A percentile compares a stretch with the other conserved stretches of the same genome.
phyloP scores from a whole-genome alignment of 1,140 invertebrate genomes.

The Aphidius ervi region DNA sequence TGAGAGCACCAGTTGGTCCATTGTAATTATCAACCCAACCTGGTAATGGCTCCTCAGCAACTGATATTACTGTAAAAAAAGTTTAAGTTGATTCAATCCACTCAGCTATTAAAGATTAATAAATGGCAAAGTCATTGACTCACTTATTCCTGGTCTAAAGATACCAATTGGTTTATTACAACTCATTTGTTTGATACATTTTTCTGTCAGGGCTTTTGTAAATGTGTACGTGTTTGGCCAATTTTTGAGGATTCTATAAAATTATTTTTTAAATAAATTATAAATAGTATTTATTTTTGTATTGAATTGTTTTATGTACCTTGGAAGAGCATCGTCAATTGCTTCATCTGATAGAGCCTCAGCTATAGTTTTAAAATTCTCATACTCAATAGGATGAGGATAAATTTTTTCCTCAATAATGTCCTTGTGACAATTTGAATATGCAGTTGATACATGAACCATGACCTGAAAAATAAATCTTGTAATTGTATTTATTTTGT shows the following conservation, averaged over 20 bases:
- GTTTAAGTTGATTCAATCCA: too few relatives aligned
- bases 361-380: slow-evolving; percentile 56
- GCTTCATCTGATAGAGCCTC: slow-evolving; percentile 55
- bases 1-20: slow-evolving; percentile 63
- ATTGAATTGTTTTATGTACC: slow-evolving; percentile 42
- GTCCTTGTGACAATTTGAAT: slow-evolving; percentile 60
- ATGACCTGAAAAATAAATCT: slow-evolving; percentile 49
- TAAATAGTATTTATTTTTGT: neutral
- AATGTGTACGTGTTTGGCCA: slow-evolving; percentile 74
- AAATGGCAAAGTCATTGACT: too few relatives aligned
- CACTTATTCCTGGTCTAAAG: slow-evolving; percentile 64
- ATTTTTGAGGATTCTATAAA: slow-evolving; percentile 57
- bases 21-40: slow-evolving; percentile 82
- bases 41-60: slow-evolving; percentile 63
- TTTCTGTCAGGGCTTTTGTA: slow-evolving; percentile 70
- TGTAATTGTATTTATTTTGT: slow-evolving; percentile 3
- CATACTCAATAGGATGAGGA: slow-evolving; percentile 59
- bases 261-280: neutral
- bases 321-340: slow-evolving; percentile 53
- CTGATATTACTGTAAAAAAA: slow-evolving; percentile 60
- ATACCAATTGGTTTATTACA: slow-evolving; percentile 64
- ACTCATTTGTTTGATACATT: slow-evolving; percentile 55
- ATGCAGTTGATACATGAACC: slow-evolving; percentile 69
- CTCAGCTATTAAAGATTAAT: too few relatives aligned
- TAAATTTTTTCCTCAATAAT: slow-evolving; percentile 67